A percentile compares a stretch with the other conserved stretches of the same genome.
Evolutionary conservation across 2,797 vertebrate genomes (phyloP).

Genomic region (Etheostoma perlongum): DNA sequence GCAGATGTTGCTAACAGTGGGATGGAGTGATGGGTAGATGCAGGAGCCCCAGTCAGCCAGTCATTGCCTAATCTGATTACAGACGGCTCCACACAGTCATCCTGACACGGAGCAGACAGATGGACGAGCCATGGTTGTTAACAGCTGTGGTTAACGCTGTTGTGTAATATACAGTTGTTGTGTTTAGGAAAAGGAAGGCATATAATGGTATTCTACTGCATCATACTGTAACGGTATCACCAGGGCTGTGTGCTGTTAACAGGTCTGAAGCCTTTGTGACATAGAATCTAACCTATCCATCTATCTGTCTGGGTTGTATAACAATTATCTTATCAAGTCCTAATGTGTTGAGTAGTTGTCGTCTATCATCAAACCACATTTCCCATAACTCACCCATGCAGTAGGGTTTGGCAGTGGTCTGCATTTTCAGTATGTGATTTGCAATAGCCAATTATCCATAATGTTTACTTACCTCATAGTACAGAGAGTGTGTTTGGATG

Average conservation of each 20-base stretch:
- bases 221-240: neutral
- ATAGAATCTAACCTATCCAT: neutral
- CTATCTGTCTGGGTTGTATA: neutral
- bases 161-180: conserved; percentile 68
- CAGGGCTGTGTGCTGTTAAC: neutral
- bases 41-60: conserved; percentile 67
- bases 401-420: neutral
- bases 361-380: neutral
- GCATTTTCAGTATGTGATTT: neutral
- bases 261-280: neutral
- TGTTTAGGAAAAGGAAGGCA: conserved; percentile 40
- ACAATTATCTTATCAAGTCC: too few species aligned
- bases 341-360: too few species aligned
- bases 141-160: conserved; percentile 72
- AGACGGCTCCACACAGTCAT: conserved; percentile 63
- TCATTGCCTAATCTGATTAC: conserved; percentile 80
- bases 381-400: neutral
- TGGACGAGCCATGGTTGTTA: conserved; percentile 65
- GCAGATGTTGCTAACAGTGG: conserved; percentile 73
- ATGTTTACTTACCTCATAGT: too few species aligned
- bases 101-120: conserved; percentile 64
- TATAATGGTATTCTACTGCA: conserved; percentile 17
- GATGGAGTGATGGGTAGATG: conserved; percentile 65
- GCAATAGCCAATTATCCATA: neutral
- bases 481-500: neutral